phyloP scores from a whole-genome alignment of 2,888 invertebrate genomes.

The Acanthococcus lagerstroemiae region DNA sequence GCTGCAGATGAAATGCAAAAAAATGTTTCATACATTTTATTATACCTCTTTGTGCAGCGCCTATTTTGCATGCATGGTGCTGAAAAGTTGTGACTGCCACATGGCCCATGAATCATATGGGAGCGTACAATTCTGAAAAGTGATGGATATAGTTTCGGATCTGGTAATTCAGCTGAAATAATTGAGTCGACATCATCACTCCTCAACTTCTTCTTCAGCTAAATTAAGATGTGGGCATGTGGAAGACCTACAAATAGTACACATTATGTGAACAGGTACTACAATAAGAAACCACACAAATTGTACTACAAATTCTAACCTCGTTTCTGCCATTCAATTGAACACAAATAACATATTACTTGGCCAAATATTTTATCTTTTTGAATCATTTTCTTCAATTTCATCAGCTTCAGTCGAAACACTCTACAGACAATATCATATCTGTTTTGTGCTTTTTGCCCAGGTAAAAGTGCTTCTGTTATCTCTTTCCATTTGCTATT shows the following conservation, averaged over 20 bases:
- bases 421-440: slow-evolving; percentile 38
- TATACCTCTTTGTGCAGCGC: slow-evolving; percentile 27
- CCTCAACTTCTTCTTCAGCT: background rate
- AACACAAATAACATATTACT: slow-evolving; percentile 35
- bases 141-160: slow-evolving; percentile 36
- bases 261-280: background rate
- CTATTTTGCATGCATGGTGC: slow-evolving; percentile 21
- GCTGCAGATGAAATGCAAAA: background rate
- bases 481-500: slow-evolving; percentile 40
- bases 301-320: slow-evolving; percentile 31
- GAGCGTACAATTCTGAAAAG: slow-evolving; percentile 33
- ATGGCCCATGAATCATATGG: slow-evolving; percentile 32
- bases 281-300: background rate
- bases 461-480: slow-evolving; percentile 31
- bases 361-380: slow-evolving; percentile 36
- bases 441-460: slow-evolving; percentile 35
- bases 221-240: slow-evolving; percentile 38
- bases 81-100: slow-evolving; percentile 15
- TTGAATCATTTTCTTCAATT: slow-evolving; percentile 34
- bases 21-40: background rate
- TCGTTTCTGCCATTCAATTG: slow-evolving; percentile 39
- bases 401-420: slow-evolving; percentile 36
- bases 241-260: slow-evolving; percentile 37
- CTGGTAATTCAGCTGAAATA: slow-evolving; percentile 37
- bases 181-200: background rate